These are phyloP conservation scores for Sphaerophoria taeniata DNA, from an alignment of 2,888 invertebrate species.

Conservation along the genomic window DNA sequence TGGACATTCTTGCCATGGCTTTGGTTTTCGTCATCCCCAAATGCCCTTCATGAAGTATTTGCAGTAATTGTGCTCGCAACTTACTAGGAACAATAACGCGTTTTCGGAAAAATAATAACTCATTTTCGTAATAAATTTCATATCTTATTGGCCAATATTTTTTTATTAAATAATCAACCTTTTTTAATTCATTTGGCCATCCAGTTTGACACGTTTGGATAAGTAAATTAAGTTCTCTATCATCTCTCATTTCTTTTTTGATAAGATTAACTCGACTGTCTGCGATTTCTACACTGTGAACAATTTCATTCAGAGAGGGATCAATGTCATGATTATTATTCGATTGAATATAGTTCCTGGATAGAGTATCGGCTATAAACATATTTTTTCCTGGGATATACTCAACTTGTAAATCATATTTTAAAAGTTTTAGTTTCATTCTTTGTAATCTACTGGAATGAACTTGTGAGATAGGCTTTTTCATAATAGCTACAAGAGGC, in stretches of 20 bases:
- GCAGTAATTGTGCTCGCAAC: constrained; percentile 13
- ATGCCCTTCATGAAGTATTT: constrained; percentile 26
- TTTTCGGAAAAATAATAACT: constrained; percentile 2
- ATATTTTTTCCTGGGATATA: constrained; percentile 6
- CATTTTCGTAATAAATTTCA: constrained; percentile 5
- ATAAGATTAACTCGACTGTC: not conserved
- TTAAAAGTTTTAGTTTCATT: constrained; percentile 6
- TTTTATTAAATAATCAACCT: not conserved
- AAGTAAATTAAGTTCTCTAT: not conserved
- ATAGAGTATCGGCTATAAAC: not conserved
- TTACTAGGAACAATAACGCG: constrained; percentile 15
- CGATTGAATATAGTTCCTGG: not conserved
- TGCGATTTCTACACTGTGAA: constrained; percentile 11
- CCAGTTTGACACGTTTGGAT: not conserved
- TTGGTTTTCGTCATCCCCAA: not conserved
- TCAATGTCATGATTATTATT: not conserved
- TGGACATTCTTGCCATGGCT: not conserved
- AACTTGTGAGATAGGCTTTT: not conserved
- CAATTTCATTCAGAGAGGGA: not conserved
- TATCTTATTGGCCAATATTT: constrained; percentile 2
- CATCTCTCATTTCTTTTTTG: constrained; percentile 3
- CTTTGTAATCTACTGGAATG: constrained; percentile 1
- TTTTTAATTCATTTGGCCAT: constrained; percentile 11
- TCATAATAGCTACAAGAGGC: not conserved
- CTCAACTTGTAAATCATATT: not conserved